phyloP scores from a whole-genome alignment of 2,888 invertebrate species.

The Eupeodes luniger region DNA sequence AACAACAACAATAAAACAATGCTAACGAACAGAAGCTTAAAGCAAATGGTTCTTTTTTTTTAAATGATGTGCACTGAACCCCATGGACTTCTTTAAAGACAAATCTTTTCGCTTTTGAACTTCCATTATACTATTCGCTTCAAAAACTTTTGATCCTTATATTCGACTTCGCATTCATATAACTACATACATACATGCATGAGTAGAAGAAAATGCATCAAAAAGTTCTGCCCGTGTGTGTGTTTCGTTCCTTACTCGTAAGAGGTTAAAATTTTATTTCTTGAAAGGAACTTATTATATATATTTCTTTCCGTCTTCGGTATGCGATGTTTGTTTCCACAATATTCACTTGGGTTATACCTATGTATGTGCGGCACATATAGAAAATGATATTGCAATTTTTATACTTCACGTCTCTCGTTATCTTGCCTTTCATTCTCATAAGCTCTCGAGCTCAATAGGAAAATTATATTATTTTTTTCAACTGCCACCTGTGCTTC shows the following conservation, averaged over 20 bases:
- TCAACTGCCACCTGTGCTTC: slow-evolving; percentile 38
- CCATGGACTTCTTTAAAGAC: slow-evolving; percentile 45
- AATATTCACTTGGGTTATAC: not conserved
- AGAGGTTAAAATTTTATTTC: slow-evolving; percentile 24
- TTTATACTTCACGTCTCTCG: not conserved
- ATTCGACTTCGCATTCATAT: not conserved
- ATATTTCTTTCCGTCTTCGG: not conserved
- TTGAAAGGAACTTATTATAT: not conserved
- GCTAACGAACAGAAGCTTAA: not conserved
- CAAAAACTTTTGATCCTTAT: not conserved
- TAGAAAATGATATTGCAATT: slow-evolving; percentile 33
- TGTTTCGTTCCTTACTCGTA: not conserved
- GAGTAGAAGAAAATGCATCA: slow-evolving; percentile 40
- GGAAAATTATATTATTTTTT: slow-evolving; percentile 4
- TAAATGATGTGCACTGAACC: slow-evolving; percentile 60
- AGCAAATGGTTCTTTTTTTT: slow-evolving; percentile 29
- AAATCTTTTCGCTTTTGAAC: slow-evolving; percentile 14
- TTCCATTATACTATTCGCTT: not conserved
- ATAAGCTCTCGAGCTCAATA: too few species aligned
- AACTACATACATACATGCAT: not conserved
- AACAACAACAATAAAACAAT: not conserved
- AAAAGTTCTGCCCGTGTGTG: not conserved
- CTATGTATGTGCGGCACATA: not conserved
- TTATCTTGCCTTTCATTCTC: not conserved
- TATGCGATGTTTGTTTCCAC: not conserved